Evolutionary conservation across 2,797 vertebrate genomes (phyloP).

Genomic region (Girardinus metallicus): DNA sequence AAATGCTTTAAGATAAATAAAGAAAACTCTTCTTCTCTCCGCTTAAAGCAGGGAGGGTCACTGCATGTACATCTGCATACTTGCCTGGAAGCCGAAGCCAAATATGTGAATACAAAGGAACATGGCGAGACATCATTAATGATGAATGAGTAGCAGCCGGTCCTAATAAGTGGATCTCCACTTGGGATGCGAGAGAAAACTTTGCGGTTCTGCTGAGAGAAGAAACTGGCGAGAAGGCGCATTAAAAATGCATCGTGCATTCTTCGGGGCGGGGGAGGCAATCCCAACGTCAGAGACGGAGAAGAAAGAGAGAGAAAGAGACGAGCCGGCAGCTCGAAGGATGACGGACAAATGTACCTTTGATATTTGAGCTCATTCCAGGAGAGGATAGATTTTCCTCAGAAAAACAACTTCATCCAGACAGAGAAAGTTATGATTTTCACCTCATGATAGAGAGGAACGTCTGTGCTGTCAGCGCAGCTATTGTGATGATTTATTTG

Average conservation of each 20-base stretch:
- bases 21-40: not conserved
- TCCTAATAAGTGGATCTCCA: conserved; percentile 43
- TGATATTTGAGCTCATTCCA: conserved; percentile 28
- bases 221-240: conserved; percentile 29
- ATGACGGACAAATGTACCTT: conserved; percentile 49
- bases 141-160: conserved; percentile 56
- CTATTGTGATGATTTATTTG: conserved; percentile 28
- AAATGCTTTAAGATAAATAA: conserved; percentile 21
- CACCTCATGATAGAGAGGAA: conserved; percentile 10
- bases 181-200: conserved; percentile 34
- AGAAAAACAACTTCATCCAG: conserved; percentile 29
- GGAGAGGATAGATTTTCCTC: conserved; percentile 14
- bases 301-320: conserved; percentile 11
- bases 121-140: conserved; percentile 49
- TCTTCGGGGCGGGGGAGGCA: conserved; percentile 41
- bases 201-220: conserved; percentile 48
- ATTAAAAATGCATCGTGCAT: conserved; percentile 64
- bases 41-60: conserved; percentile 35
- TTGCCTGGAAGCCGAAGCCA: conserved; percentile 12
- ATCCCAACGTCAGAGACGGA: conserved; percentile 28
- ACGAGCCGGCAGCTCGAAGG: conserved; percentile 16
- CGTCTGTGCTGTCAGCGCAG: conserved; percentile 17
- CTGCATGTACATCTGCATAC: conserved; percentile 28
- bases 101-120: conserved; percentile 37
- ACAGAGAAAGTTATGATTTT: conserved; percentile 16